Base-by-base conservation (phyloP, 2,888 invertebrate genomes). In the Koerneria pararmatus region DNA sequence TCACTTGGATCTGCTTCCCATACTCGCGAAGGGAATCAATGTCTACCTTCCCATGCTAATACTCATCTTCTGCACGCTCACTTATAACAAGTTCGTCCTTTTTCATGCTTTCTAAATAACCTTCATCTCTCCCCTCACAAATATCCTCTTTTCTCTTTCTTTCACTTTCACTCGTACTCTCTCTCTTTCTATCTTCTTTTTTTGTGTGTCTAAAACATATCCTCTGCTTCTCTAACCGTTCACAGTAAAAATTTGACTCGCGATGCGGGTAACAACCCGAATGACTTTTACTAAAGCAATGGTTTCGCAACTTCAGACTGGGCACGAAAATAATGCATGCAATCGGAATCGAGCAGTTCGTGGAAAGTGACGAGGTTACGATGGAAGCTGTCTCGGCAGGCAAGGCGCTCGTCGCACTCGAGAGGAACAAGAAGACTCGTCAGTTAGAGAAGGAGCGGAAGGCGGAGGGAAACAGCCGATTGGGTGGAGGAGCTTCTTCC, bases 31-130 rank as follows among this genome's bases (percentile, higher is more conserved):
- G 84, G 97, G 97, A 8, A 97, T 99, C 87, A 98, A 98, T 86
- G 91, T 99, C 65, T 99, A 98, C 86, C 95, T 99, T 85, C 98
- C 98, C 0, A 95, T 97, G 89, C 89, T 92, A 69, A 95, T 99
- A 84, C 88, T 97, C 68, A 88, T 90, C 51, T 89, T 98, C 76
- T 95, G 97, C 82, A 85, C 92, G 66, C 91, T 94, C 66, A 98
- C 95, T 0, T 82, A 79, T 69, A 78, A 80, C 59, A 71, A 69
- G 78, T 78, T 22, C 37, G 67, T 41, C 22, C 34, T 2, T 48
- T 46, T n/a, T n/a, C n/a, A n/a, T 57, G 5, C 46, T 1, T 29
- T 19, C 49, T 15, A 15, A 11, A 32, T 59, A 31, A 15, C 8
- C 27, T 35, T 22, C 31, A 46, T 35, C 19, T 32, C 31, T 32